These are phyloP conservation scores for Amniataba percoides DNA, from an alignment of 2,797 vertebrate genomes.

Conservation along the genomic window DNA sequence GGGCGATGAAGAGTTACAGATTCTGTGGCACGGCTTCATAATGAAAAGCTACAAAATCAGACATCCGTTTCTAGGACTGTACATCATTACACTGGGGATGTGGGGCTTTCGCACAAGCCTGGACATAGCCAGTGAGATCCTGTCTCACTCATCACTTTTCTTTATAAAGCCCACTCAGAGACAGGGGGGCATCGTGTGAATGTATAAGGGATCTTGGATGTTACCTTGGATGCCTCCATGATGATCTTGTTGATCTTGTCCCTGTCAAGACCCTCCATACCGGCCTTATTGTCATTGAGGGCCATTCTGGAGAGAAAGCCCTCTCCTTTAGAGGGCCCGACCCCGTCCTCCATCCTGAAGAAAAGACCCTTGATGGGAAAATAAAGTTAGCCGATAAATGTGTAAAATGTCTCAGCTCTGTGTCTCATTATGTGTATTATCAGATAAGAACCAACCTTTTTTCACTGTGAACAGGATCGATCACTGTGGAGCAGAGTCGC, in stretches of 20 bases:
- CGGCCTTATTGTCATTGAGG: slow-evolving; percentile 98
- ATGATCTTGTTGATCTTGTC: slow-evolving; percentile 99
- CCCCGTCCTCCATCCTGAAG: slow-evolving; percentile 68
- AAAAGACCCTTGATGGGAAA: background rate
- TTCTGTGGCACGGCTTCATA: slow-evolving; percentile 9
- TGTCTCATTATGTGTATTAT: background rate
- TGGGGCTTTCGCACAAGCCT: slow-evolving; percentile 34
- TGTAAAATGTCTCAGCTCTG: background rate
- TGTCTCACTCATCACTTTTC: slow-evolving; percentile 2
- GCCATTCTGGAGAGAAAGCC: slow-evolving; percentile 92
- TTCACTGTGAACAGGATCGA: background rate
- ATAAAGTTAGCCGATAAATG: background rate
- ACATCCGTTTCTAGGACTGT: slow-evolving; percentile 27
- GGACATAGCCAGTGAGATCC: slow-evolving; percentile 29
- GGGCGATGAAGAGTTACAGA: slow-evolving; percentile 19
- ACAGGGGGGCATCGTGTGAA: background rate
- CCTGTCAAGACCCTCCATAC: slow-evolving; percentile 97
- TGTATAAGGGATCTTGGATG: background rate
- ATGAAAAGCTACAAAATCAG: slow-evolving; percentile 22
- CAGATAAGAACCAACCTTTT: background rate
- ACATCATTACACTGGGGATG: slow-evolving; percentile 16
- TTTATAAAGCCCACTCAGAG: background rate
- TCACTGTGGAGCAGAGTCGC: background rate
- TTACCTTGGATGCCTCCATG: slow-evolving; percentile 94
- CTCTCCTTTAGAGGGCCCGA: slow-evolving; percentile 61